Evolutionary conservation across 2,113 vertebrate genomes (phyloP).

Genomic region (Syngnathus typhle): DNA sequence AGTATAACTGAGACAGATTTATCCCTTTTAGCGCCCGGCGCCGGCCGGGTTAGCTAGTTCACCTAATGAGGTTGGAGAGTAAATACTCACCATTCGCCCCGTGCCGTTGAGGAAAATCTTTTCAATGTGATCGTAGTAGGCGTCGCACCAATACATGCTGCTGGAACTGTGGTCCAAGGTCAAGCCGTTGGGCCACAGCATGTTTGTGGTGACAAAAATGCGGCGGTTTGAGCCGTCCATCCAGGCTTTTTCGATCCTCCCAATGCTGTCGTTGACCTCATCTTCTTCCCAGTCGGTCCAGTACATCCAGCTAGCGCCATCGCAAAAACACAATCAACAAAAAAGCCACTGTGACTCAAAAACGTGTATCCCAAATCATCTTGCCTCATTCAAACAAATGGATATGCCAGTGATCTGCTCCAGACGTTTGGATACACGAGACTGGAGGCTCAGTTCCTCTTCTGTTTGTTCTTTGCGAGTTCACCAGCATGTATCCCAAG

Average conservation of each 20-base stretch:
- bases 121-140: slow-evolving; percentile 98
- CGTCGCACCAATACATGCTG: slow-evolving; percentile 97
- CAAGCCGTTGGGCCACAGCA: slow-evolving; percentile 98
- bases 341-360: no score
- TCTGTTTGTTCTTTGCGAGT: no score
- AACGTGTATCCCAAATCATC: no score
- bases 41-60: no score
- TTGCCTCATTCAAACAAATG: no score
- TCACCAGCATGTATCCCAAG: no score
- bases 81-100: slow-evolving; percentile 81
- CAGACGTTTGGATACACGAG: no score
- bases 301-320: slow-evolving; percentile 90
- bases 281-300: slow-evolving; percentile 99
- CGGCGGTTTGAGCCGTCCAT: slow-evolving; percentile 90
- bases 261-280: slow-evolving; percentile 92
- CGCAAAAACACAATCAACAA: slow-evolving; percentile 5
- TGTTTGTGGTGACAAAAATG: slow-evolving; percentile 94
- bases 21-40: no score
- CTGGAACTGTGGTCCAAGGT: slow-evolving; percentile 82
- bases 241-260: slow-evolving; percentile 96
- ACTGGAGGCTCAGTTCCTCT: no score
- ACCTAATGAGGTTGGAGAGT: no score
- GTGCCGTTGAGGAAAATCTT: slow-evolving; percentile 93
- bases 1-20: no score
- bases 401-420: no score